A percentile compares a stretch with the other conserved stretches of the same genome.
Evolutionary conservation across 2,797 vertebrate genomes (phyloP).

Genomic region (Sebastes matsubarae): DNA sequence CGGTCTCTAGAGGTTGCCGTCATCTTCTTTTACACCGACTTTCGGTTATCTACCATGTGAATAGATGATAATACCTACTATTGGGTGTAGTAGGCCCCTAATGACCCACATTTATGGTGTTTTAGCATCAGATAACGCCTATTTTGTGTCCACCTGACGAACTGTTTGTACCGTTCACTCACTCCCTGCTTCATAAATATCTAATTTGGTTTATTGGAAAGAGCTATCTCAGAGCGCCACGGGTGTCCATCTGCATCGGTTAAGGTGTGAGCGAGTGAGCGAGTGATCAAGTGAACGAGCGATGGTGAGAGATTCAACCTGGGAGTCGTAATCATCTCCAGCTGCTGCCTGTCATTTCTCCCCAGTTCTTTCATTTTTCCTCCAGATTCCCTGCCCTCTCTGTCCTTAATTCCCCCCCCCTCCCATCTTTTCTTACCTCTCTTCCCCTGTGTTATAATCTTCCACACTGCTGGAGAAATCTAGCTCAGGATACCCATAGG

Average conservation of each 20-base stretch:
- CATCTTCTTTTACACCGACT: too few relatives aligned
- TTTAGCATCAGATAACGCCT: too few relatives aligned
- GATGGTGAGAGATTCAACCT: constrained; percentile 41
- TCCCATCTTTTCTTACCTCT: neutral
- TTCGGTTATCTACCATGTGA: too few relatives aligned
- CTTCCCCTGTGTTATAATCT: constrained; percentile 32
- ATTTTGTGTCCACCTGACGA: neutral
- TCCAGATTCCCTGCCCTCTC: constrained; percentile 1
- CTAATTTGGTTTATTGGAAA: constrained; percentile 4
- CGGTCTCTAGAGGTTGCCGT: too few relatives aligned
- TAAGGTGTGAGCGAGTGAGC: constrained; percentile 6
- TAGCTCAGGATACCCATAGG: constrained; percentile 41
- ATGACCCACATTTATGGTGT: too few relatives aligned
- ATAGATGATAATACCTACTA: too few relatives aligned
- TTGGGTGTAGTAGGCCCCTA: too few relatives aligned
- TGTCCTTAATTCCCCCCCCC: neutral
- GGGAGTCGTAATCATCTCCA: constrained; percentile 44
- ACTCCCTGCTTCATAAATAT: constrained; percentile 12
- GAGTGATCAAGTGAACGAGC: neutral
- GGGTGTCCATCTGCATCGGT: constrained; percentile 31
- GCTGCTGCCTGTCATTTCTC: constrained; percentile 38
- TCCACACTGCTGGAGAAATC: constrained; percentile 42
- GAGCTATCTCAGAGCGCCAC: neutral
- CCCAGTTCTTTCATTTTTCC: neutral
- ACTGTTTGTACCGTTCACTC: neutral